phyloP scores from a whole-genome alignment of 2,888 invertebrate species.

The Iphiclides podalirius region DNA sequence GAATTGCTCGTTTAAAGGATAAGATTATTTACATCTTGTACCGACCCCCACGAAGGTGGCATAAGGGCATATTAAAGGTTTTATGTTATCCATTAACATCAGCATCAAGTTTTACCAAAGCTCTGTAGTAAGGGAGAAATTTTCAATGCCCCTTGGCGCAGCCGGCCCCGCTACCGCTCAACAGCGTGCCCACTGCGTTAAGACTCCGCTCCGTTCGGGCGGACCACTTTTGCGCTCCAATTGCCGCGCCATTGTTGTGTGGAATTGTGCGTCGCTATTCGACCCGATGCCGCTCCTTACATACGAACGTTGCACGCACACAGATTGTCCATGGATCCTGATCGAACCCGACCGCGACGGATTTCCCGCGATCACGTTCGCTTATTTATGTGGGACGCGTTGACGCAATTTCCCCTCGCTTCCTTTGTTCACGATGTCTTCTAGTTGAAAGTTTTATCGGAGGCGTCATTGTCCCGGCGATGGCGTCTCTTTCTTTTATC shows the following conservation, averaged over 20 bases:
- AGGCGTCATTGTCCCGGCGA: no score
- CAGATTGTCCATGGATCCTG: conserved; percentile 22
- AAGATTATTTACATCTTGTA: no score
- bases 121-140: no score
- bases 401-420: neutral
- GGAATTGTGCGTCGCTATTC: conserved; percentile 23
- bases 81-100: no score
- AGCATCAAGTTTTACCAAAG: no score
- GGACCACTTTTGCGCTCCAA: conserved; percentile 27
- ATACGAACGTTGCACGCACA: conserved; percentile 20
- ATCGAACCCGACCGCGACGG: conserved; percentile 8
- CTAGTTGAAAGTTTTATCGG: no score
- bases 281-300: conserved; percentile 11
- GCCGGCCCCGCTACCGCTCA: conserved; percentile 6
- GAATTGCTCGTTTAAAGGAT: no score
- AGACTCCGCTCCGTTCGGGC: conserved; percentile 14
- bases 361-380: conserved; percentile 17
- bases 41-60: no score
- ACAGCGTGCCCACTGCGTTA: neutral
- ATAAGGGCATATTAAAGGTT: no score
- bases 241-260: conserved; percentile 25
- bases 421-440: no score
- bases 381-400: conserved; percentile 16
- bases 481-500: no score
- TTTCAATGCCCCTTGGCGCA: no score